Evolutionary conservation across 2,113 vertebrate genomes (phyloP).

Genomic region (Mohoua ochrocephala): DNA sequence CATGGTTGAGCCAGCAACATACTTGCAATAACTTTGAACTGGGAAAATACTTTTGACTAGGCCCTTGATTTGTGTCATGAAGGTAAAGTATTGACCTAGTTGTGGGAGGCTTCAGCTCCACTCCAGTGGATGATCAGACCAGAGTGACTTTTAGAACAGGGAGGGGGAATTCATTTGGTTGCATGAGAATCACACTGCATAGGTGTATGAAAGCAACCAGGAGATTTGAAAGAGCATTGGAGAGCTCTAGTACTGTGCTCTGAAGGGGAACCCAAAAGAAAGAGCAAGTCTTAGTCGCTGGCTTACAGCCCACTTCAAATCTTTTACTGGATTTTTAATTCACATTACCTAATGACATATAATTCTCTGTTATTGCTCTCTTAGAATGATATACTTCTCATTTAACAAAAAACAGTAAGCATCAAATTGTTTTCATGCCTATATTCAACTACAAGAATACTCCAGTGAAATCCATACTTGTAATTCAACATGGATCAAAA

Average conservation of each 20-base stretch:
- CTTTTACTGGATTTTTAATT: not conserved
- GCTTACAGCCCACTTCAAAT: not conserved
- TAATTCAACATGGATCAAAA: not conserved
- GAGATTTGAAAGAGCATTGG: not conserved
- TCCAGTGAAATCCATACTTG: not conserved
- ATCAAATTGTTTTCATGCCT: not conserved
- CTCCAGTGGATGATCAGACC: not conserved
- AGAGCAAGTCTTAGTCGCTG: not conserved
- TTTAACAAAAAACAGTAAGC: not conserved
- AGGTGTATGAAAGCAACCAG: not conserved
- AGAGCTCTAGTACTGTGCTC: not conserved
- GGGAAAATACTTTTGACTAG: not conserved
- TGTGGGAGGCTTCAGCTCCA: not conserved
- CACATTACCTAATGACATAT: not conserved
- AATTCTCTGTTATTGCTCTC: not conserved
- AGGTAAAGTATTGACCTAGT: not conserved
- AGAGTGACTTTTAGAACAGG: not conserved
- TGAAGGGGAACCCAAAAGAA: not conserved
- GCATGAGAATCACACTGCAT: fast-evolving
- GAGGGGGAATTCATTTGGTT: not conserved
- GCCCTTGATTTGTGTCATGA: not conserved
- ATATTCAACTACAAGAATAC: not conserved
- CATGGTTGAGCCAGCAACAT: not conserved
- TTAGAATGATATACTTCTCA: not conserved
- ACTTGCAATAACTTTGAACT: not conserved